Evolutionary conservation across 2,797 vertebrate genomes (phyloP).

Genomic region (Helarctos malayanus): DNA sequence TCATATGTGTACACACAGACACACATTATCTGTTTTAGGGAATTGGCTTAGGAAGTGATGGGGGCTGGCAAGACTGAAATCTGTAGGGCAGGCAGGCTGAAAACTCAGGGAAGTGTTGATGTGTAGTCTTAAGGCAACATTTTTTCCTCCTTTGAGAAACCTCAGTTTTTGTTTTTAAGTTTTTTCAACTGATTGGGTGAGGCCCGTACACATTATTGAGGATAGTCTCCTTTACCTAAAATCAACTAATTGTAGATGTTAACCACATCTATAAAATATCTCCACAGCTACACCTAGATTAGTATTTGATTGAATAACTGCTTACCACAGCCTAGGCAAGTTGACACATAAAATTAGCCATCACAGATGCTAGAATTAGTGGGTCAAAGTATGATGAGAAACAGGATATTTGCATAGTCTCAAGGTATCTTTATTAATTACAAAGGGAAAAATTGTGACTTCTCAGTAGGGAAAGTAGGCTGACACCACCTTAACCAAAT

Average conservation of each 20-base stretch:
- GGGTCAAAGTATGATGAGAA: constrained; percentile 37
- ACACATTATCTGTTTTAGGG: neutral
- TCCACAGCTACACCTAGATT: neutral
- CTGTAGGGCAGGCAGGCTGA: neutral
- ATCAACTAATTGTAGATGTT: neutral
- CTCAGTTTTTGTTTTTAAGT: neutral
- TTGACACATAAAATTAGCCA: constrained; percentile 39
- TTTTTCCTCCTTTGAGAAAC: constrained; percentile 2
- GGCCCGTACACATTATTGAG: neutral
- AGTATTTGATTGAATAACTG: neutral
- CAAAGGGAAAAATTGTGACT: constrained; percentile 50
- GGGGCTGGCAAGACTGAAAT: constrained; percentile 27
- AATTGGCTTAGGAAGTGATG: neutral
- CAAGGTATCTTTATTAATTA: constrained; percentile 40
- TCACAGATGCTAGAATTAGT: neutral
- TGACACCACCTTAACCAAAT: neutral
- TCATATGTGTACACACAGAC: neutral
- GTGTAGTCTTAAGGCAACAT: neutral
- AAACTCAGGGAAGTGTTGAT: neutral
- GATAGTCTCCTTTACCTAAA: constrained; percentile 38
- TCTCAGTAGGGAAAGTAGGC: constrained; percentile 20
- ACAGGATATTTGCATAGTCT: neutral
- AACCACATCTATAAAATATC: neutral
- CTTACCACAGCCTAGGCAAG: neutral
- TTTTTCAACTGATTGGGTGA: constrained; percentile 10